Conservation (phyloP, 2,113 vertebrate species). For the human (Homo sapiens) region DNA sequence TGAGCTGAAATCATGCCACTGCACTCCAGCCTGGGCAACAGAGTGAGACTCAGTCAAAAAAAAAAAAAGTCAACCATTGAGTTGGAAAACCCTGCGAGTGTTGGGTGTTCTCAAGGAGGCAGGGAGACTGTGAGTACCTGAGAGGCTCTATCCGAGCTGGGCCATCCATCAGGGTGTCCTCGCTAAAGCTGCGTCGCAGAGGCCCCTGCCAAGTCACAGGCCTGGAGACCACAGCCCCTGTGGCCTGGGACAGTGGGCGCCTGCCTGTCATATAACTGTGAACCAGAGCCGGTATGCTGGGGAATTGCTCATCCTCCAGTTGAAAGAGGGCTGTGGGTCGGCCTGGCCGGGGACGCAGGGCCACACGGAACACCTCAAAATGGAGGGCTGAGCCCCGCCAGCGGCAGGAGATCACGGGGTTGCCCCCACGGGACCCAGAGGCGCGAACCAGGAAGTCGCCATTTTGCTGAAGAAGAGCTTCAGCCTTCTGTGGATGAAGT, state of each 20-base stretch:
- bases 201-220: constrained; percentile 86
- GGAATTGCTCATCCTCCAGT: constrained; percentile 92
- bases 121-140: constrained; percentile 71
- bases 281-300: constrained; percentile 89
- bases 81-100: background rate
- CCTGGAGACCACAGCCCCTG: constrained; percentile 87
- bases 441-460: constrained; percentile 92
- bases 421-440: constrained; percentile 72
- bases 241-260: constrained; percentile 86
- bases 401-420: constrained; percentile 88
- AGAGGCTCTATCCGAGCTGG: constrained; percentile 50
- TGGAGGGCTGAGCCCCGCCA: constrained; percentile 87
- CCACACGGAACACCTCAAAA: constrained; percentile 91
- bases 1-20: no score
- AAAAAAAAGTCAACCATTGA: no score
- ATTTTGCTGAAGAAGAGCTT: constrained; percentile 86
- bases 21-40: no score
- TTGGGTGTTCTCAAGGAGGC: rapidly evolving
- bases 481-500: constrained; percentile 84
- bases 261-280: constrained; percentile 86
- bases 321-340: constrained; percentile 89
- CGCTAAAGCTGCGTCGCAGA: constrained; percentile 71
- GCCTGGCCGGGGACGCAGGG: constrained; percentile 89
- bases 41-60: no score
- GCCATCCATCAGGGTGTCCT: constrained; percentile 54